Evolutionary conservation across 2,113 vertebrate species (phyloP).

Genomic region (Equus przewalskii): DNA sequence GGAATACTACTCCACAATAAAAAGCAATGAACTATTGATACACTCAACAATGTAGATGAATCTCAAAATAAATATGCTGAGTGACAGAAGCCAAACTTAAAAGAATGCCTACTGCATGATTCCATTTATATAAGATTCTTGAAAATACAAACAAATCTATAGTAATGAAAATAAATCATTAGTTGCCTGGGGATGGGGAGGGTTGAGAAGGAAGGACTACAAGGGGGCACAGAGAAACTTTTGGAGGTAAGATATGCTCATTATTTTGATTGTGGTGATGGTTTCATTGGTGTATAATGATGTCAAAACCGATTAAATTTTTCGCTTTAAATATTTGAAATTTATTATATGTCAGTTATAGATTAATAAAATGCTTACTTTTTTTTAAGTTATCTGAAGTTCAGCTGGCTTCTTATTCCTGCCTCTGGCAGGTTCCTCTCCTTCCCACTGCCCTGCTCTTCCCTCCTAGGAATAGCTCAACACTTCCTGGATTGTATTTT

Average conservation of each 20-base stretch:
- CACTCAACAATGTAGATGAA: background rate
- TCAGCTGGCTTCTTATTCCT: background rate
- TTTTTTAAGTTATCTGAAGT: background rate
- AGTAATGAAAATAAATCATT: background rate
- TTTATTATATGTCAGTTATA: background rate
- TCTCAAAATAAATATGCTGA: background rate
- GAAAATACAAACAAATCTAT: background rate
- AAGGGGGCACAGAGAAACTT: background rate
- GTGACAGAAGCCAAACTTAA: conserved; percentile 5
- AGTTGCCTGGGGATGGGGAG: background rate
- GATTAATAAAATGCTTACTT: background rate
- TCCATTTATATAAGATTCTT: background rate
- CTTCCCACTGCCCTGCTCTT: background rate
- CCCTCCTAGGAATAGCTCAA: background rate
- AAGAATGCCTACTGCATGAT: background rate
- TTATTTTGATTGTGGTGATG: background rate
- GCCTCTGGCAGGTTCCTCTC: background rate
- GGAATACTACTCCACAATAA: background rate
- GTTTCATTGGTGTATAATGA: background rate
- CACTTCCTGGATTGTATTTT: background rate
- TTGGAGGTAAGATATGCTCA: background rate
- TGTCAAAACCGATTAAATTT: background rate
- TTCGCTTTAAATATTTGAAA: background rate
- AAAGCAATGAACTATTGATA: background rate
- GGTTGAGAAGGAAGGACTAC: background rate